phyloP scores from a whole-genome alignment of 2,113 vertebrate species.

The Plectropomus leopardus region DNA sequence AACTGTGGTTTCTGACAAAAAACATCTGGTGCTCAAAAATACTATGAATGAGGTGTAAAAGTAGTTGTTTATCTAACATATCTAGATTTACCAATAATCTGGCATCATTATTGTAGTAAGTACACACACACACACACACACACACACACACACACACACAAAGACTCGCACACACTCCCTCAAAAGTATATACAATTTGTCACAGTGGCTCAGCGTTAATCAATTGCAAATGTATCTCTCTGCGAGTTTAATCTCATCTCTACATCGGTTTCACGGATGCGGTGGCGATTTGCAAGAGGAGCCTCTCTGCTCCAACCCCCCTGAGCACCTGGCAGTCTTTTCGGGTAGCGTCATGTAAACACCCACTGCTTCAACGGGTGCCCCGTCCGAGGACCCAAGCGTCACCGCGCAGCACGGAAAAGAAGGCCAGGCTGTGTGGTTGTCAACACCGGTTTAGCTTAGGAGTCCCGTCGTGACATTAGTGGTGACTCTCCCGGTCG shows the following conservation, averaged over 20 bases:
- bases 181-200: slow-evolving; percentile 76
- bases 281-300: slow-evolving; percentile 63
- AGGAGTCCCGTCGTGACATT: slow-evolving; percentile 78
- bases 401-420: slow-evolving; percentile 77
- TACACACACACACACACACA: slow-evolving; percentile 26
- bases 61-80: slow-evolving; percentile 24
- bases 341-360: slow-evolving; percentile 79
- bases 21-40: slow-evolving; percentile 15
- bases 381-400: slow-evolving; percentile 79
- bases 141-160: slow-evolving; percentile 28
- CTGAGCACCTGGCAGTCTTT: slow-evolving; percentile 78
- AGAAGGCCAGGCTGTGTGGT: slow-evolving; percentile 88
- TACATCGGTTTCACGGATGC: slow-evolving; percentile 79
- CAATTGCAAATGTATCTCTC: slow-evolving; percentile 82
- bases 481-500: slow-evolving; percentile 83
- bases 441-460: slow-evolving; percentile 92
- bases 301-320: slow-evolving; percentile 24
- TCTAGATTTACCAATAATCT: slow-evolving; percentile 44
- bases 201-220: slow-evolving; percentile 78
- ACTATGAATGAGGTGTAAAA: not conserved
- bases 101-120: slow-evolving; percentile 19
- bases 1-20: not conserved
- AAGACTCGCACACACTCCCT: slow-evolving; percentile 64
- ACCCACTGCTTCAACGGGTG: slow-evolving; percentile 68
- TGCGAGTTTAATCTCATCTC: slow-evolving; percentile 82